A percentile compares a stretch with the other conserved stretches of the same genome.
phyloP scores from a whole-genome alignment of 2,888 invertebrate genomes.

The Galeruca laticollis region DNA sequence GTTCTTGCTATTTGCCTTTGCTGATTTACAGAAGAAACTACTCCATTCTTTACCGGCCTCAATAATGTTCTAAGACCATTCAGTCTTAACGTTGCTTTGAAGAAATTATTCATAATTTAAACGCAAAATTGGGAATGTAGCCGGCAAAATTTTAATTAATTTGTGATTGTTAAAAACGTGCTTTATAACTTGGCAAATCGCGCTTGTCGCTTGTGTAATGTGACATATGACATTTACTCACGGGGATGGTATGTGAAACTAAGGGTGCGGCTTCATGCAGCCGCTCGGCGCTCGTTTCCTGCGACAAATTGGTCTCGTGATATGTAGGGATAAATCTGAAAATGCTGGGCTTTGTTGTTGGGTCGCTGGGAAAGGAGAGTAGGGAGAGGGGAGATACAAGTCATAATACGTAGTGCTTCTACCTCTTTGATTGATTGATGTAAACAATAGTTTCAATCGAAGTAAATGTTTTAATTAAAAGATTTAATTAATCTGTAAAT shows the following conservation, averaged over 20 bases:
- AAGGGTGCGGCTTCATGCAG: too few relatives aligned
- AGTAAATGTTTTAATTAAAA: too few relatives aligned
- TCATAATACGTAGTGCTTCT: too few relatives aligned
- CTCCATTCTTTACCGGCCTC: constrained; percentile 59
- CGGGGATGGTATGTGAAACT: neutral
- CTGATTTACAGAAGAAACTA: constrained; percentile 56
- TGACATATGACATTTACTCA: constrained; percentile 17
- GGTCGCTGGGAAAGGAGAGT: too few relatives aligned
- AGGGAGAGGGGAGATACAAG: too few relatives aligned
- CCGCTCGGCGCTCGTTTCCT: too few relatives aligned
- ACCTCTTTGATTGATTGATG: too few relatives aligned
- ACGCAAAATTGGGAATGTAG: constrained; percentile 18
- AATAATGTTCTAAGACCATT: constrained; percentile 55
- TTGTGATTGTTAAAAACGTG: constrained; percentile 19
- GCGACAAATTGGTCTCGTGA: too few relatives aligned
- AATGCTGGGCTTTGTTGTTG: too few relatives aligned
- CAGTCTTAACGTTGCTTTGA: constrained; percentile 72
- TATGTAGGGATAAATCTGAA: too few relatives aligned
- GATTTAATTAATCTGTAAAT: too few relatives aligned
- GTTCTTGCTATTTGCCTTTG: constrained; percentile 78
- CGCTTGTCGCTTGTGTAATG: constrained; percentile 7
- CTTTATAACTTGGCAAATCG: neutral
- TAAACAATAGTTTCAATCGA: too few relatives aligned
- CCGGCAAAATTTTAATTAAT: constrained; percentile 20
- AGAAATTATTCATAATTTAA: constrained; percentile 77